Percentiles rank a stretch among this genome's conserved stretches.
These are phyloP conservation scores for Nebria brevicollis DNA, from an alignment of 2,888 invertebrate species.

Conservation along the genomic window DNA sequence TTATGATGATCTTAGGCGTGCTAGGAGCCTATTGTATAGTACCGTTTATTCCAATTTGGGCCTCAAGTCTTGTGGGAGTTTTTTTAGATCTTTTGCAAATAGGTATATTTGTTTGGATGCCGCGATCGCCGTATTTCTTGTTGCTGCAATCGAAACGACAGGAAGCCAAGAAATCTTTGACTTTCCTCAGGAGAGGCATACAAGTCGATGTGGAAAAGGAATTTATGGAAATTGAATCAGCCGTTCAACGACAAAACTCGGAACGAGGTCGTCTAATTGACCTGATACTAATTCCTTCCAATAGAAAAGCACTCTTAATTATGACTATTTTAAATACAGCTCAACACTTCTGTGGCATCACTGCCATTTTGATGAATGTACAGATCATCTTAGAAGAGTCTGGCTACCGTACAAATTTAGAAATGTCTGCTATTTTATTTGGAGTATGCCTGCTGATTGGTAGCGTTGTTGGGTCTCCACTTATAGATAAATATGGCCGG, in stretches of 20 bases:
- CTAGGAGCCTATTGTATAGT: slow-evolving; percentile 59
- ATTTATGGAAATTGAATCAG: slow-evolving; percentile 57
- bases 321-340: slow-evolving; percentile 59
- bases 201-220: slow-evolving; percentile 55
- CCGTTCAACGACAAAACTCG: slow-evolving; percentile 57
- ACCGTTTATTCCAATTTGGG: slow-evolving; percentile 57
- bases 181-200: slow-evolving; percentile 50
- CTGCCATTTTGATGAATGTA: slow-evolving; percentile 61
- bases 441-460: slow-evolving; percentile 58
- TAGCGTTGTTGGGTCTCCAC: slow-evolving; percentile 54
- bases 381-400: slow-evolving; percentile 59
- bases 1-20: slow-evolving; percentile 61
- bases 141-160: slow-evolving; percentile 55
- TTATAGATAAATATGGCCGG: slow-evolving; percentile 59
- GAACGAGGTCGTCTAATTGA: slow-evolving; percentile 59
- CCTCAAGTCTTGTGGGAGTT: slow-evolving; percentile 57
- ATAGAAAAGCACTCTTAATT: slow-evolving; percentile 58
- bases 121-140: slow-evolving; percentile 60
- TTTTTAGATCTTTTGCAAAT: slow-evolving; percentile 55
- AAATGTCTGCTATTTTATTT: slow-evolving; percentile 58
- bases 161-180: slow-evolving; percentile 56
- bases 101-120: slow-evolving; percentile 59
- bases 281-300: slow-evolving; percentile 57
- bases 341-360: slow-evolving; percentile 60
- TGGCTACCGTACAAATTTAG: slow-evolving; percentile 56